phyloP scores from a whole-genome alignment of 2,888 invertebrate species.

The Blera fallax region DNA sequence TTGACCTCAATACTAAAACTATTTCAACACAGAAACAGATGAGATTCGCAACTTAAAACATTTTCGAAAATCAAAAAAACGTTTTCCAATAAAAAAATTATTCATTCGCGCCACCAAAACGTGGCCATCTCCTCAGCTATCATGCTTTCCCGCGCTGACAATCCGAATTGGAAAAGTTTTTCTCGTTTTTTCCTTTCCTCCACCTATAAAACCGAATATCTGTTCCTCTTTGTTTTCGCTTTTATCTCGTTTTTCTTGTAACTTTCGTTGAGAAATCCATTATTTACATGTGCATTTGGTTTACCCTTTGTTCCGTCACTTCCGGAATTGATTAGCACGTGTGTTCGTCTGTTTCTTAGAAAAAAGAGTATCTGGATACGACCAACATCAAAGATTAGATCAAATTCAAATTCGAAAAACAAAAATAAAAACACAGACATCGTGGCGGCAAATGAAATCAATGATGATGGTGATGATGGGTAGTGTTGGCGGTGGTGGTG shows the following conservation, averaged over 20 bases:
- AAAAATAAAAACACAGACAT: slow-evolving; percentile 17
- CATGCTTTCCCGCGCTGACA: neutral
- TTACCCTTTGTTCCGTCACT: neutral
- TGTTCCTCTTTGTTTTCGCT: too few relatives aligned
- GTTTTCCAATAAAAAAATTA: neutral
- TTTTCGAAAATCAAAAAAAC: neutral
- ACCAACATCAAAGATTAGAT: slow-evolving; percentile 7
- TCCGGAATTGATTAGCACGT: neutral
- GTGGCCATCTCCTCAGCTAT: neutral
- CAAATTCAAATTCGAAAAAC: too few relatives aligned
- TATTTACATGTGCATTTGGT: neutral
- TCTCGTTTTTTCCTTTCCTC: neutral
- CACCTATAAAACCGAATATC: neutral
- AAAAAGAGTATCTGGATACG: too few relatives aligned
- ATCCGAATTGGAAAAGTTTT: neutral
- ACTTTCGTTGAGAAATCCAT: too few relatives aligned
- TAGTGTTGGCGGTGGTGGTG: too few relatives aligned
- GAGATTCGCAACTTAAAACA: neutral
- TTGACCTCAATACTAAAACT: slow-evolving; percentile 17
- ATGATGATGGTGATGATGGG: neutral
- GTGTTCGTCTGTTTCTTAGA: neutral
- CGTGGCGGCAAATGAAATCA: neutral
- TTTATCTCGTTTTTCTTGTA: too few relatives aligned
- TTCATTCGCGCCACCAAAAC: neutral
- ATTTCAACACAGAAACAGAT: neutral